phyloP scores from a whole-genome alignment of 1,140 invertebrate species.

The Drosophila orosa region DNA sequence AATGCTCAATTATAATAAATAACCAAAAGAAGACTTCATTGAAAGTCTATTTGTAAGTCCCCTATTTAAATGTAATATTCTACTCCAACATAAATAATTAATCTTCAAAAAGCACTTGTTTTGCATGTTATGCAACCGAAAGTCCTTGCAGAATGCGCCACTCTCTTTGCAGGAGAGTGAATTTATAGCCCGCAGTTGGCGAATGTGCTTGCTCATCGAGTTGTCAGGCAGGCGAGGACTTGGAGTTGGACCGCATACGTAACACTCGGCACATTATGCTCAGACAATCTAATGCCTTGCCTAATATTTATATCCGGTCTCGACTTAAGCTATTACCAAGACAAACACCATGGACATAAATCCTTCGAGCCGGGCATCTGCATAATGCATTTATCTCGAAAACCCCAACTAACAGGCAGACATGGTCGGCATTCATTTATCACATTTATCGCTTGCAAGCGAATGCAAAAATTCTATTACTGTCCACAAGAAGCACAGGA shows the following conservation, averaged over 20 bases:
- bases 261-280: slow-evolving; percentile 45
- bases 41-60: neutral
- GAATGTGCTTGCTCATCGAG: slow-evolving; percentile 44
- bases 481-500: slow-evolving; percentile 34
- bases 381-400: slow-evolving; percentile 61
- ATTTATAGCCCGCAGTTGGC: slow-evolving; percentile 33
- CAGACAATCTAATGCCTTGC: slow-evolving; percentile 61
- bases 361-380: slow-evolving; percentile 61
- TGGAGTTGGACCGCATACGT: slow-evolving; percentile 26
- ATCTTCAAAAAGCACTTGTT: slow-evolving; percentile 6
- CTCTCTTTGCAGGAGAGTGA: slow-evolving; percentile 8
- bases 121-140: slow-evolving; percentile 18
- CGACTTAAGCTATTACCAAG: slow-evolving; percentile 73
- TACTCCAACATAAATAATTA: slow-evolving; percentile 1
- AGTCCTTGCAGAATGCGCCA: slow-evolving; percentile 1
- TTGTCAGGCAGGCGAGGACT: slow-evolving; percentile 17
- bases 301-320: slow-evolving; percentile 74
- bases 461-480: slow-evolving; percentile 80
- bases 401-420: slow-evolving; percentile 30
- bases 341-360: slow-evolving; percentile 71
- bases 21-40: neutral
- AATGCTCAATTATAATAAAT: neutral
- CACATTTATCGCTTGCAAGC: slow-evolving; percentile 76
- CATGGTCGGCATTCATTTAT: slow-evolving; percentile 70
- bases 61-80: neutral